A percentile compares a stretch with the other conserved stretches of the same genome.
phyloP scores from a whole-genome alignment of 2,888 invertebrate species.

The Arenicola marina region DNA sequence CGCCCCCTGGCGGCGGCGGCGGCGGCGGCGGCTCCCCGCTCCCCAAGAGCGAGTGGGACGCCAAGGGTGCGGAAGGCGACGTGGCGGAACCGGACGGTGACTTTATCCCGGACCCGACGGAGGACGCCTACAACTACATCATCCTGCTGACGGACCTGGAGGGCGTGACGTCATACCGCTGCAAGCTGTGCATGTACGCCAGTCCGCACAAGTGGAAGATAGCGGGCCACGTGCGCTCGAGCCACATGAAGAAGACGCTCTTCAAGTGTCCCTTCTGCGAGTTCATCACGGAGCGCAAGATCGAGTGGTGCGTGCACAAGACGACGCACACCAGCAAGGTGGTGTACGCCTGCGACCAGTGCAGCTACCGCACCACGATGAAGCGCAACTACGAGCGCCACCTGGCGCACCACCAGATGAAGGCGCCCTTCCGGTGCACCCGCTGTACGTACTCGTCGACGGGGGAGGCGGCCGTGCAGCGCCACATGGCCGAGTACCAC shows the following conservation, averaged over 20 bases:
- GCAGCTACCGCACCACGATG: conserved; percentile 90
- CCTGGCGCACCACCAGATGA: conserved; percentile 63
- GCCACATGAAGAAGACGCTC: conserved; percentile 78
- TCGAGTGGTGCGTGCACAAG: conserved; percentile 77
- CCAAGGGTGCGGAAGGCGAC: background rate
- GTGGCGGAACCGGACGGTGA: background rate
- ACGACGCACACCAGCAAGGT: conserved; percentile 40
- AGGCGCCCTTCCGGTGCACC: conserved; percentile 41
- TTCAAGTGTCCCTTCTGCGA: conserved; percentile 65
- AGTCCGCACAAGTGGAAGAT: conserved; percentile 71
- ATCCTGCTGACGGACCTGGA: conserved; percentile 1
- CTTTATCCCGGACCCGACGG: conserved; percentile 7
- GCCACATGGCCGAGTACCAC: conserved; percentile 52
- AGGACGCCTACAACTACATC: conserved; percentile 6
- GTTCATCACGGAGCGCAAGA: conserved; percentile 81
- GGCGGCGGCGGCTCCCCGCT: background rate
- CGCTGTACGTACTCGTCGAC: conserved; percentile 51
- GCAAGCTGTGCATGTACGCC: conserved; percentile 74
- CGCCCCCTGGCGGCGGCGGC: background rate
- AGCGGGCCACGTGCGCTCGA: conserved; percentile 73
- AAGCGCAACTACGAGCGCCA: conserved; percentile 91
- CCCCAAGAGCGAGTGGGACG: no score
- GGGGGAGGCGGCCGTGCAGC: conserved; percentile 47
- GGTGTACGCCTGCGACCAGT: conserved; percentile 80
- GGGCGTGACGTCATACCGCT: conserved; percentile 60